Conservation (phyloP, 2,888 invertebrate species). For the Erebia ligea region DNA sequence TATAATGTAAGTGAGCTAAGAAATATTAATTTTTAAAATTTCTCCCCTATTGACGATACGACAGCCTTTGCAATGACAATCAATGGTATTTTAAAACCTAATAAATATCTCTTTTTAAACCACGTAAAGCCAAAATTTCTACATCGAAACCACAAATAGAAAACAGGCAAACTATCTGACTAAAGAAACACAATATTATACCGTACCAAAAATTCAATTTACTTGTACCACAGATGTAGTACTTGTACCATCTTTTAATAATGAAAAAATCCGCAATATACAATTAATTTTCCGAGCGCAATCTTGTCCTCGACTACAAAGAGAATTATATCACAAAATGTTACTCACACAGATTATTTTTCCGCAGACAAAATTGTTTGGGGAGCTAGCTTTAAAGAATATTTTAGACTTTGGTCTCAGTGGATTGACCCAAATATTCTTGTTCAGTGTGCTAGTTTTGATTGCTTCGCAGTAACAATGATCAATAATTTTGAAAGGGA, state of each 20-base stretch:
- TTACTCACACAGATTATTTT: background rate
- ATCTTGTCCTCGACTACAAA: conserved; percentile 6
- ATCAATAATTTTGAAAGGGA: background rate
- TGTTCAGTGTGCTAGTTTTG: background rate
- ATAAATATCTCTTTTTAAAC: too few relatives aligned
- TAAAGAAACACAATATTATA: too few relatives aligned
- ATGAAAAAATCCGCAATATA: conserved; percentile 1
- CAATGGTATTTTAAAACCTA: too few relatives aligned
- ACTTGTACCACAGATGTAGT: background rate
- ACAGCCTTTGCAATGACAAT: too few relatives aligned
- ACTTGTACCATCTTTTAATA: background rate
- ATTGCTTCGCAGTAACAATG: background rate
- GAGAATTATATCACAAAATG: conserved; percentile 8
- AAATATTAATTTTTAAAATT: too few relatives aligned
- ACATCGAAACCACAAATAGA: too few relatives aligned
- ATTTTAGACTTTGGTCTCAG: background rate
- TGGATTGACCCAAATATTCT: background rate
- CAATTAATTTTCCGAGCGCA: conserved; percentile 13
- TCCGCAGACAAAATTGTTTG: background rate
- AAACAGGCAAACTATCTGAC: too few relatives aligned
- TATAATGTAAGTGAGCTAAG: too few relatives aligned
- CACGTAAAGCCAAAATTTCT: too few relatives aligned
- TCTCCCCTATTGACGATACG: too few relatives aligned
- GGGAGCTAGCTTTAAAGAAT: background rate
- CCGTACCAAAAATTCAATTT: background rate